phyloP scores from a whole-genome alignment of 2,113 vertebrate species.

The Antechinus flavipes region DNA sequence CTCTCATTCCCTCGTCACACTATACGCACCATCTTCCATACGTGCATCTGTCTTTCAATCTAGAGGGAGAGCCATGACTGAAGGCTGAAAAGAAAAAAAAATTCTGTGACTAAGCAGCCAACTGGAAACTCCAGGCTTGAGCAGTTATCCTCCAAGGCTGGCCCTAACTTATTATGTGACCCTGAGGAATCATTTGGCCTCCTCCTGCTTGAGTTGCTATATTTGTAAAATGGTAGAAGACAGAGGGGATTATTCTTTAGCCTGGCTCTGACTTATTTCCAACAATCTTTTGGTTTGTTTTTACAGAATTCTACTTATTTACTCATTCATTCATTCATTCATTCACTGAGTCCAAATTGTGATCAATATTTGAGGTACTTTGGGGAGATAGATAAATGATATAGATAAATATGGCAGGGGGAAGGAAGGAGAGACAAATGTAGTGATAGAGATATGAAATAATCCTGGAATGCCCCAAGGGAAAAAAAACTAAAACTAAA shows the following conservation, averaged over 20 bases:
- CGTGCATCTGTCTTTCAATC: conserved; percentile 66
- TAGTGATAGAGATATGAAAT: not conserved
- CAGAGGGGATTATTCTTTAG: conserved; percentile 51
- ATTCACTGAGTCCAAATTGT: conserved; percentile 22
- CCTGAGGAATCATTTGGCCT: conserved; percentile 72
- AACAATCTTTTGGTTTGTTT: conserved; percentile 13
- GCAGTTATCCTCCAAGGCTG: conserved; percentile 69
- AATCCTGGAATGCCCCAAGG: not conserved
- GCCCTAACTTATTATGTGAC: conserved; percentile 79
- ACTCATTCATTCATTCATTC: conserved; percentile 68
- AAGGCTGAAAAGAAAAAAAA: conserved; percentile 74
- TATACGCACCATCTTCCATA: conserved; percentile 58
- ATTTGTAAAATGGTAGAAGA: conserved; percentile 72
- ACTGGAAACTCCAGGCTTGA: conserved; percentile 68
- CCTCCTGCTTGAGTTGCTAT: conserved; percentile 74
- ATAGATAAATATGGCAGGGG: not conserved
- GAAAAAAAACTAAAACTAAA: not conserved
- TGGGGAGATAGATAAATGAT: not conserved
- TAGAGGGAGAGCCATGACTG: conserved; percentile 64
- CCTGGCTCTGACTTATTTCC: conserved; percentile 46
- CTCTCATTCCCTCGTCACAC: conserved; percentile 60
- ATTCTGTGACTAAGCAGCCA: conserved; percentile 67
- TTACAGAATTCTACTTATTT: conserved; percentile 60
- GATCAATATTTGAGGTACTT: conserved; percentile 34
- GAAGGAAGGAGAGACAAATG: not conserved